Conservation (phyloP, 2,113 vertebrate species). For the Colossoma macropomum region DNA sequence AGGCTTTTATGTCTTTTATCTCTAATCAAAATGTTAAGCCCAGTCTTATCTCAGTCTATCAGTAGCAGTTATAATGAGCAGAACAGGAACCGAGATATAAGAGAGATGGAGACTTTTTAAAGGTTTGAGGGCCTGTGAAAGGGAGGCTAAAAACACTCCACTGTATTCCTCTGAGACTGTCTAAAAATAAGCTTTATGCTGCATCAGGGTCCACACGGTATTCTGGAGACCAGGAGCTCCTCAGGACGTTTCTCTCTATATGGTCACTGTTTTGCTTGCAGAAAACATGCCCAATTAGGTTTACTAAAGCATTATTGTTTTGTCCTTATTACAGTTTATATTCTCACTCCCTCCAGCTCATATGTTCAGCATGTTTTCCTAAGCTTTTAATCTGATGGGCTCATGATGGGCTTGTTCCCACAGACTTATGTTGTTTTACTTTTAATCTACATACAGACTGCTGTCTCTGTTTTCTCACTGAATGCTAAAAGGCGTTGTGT, state of each 20-base stretch:
- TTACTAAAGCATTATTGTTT: constrained; percentile 6
- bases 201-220: constrained; percentile 20
- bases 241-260: neutral
- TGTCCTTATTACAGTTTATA: constrained; percentile 2
- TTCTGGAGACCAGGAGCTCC: constrained; percentile 17
- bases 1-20: neutral
- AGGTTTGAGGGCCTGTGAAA: constrained; percentile 15
- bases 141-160: constrained; percentile 18
- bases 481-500: constrained; percentile 4
- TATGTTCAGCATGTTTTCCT: constrained; percentile 6
- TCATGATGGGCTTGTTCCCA: neutral
- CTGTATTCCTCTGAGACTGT: constrained; percentile 17
- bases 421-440: constrained; percentile 10
- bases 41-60: neutral
- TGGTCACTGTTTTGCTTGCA: neutral
- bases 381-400: constrained; percentile 28
- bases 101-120: constrained; percentile 20
- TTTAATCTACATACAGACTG: constrained; percentile 12
- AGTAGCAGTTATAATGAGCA: neutral
- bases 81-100: neutral
- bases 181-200: constrained; percentile 25
- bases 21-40: neutral
- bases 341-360: neutral
- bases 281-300: neutral
- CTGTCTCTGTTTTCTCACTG: neutral